phyloP scores from a whole-genome alignment of 2,888 invertebrate species.

The Erebia ligea region DNA sequence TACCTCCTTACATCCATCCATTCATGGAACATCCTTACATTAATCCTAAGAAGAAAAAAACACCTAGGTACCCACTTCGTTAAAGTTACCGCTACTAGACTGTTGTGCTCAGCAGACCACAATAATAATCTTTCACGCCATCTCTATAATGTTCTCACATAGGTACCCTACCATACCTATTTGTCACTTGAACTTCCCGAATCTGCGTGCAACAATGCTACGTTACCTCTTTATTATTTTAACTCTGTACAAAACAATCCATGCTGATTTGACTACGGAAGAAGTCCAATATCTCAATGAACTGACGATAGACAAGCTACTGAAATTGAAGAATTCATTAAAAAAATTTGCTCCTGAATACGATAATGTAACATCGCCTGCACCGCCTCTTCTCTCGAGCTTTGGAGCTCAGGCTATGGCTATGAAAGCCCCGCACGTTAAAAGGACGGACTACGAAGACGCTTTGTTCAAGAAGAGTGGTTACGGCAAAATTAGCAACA shows the following conservation, averaged over 20 bases:
- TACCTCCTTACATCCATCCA: no score
- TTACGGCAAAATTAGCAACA: slow-evolving; percentile 86
- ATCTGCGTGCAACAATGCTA: slow-evolving; percentile 56
- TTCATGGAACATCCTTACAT: not conserved
- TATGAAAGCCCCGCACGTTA: slow-evolving; percentile 62
- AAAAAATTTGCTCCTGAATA: slow-evolving; percentile 59
- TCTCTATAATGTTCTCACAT: slow-evolving; percentile 37
- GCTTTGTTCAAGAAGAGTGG: slow-evolving; percentile 71
- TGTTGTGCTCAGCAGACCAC: slow-evolving; percentile 68
- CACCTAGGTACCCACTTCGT: slow-evolving; percentile 43
- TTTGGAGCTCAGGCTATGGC: slow-evolving; percentile 76
- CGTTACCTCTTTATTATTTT: slow-evolving; percentile 46
- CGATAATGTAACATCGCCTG: slow-evolving; percentile 56
- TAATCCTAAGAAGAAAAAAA: not conserved
- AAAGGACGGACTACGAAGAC: slow-evolving; percentile 77
- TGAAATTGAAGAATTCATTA: slow-evolving; percentile 83
- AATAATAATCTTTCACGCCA: slow-evolving; percentile 55
- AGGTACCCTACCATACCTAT: slow-evolving; percentile 43
- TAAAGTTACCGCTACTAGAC: slow-evolving; percentile 52
- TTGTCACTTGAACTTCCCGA: slow-evolving; percentile 47
- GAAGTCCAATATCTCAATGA: slow-evolving; percentile 85
- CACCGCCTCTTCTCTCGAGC: slow-evolving; percentile 55
- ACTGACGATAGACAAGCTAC: slow-evolving; percentile 86
- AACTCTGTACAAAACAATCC: slow-evolving; percentile 45
- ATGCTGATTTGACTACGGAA: slow-evolving; percentile 55